phyloP scores from a whole-genome alignment of 2,888 invertebrate genomes.

The Tetramorium bicarinatum region DNA sequence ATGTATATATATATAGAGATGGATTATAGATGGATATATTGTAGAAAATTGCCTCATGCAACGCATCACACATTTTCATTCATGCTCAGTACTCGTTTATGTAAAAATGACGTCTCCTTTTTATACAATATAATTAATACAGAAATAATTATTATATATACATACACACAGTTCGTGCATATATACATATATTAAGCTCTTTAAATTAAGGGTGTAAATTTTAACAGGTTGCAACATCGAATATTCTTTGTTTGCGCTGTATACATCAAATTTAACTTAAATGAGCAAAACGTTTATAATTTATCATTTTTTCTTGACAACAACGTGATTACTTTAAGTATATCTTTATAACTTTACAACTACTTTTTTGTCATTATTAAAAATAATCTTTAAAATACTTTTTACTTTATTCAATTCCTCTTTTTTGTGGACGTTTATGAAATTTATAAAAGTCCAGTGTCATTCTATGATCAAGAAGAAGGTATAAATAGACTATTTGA shows the following conservation, averaged over 20 bases:
- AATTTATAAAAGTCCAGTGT: not conserved
- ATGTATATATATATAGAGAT: not conserved
- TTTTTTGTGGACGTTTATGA: not conserved
- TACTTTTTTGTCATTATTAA: not conserved
- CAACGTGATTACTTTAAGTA: not conserved
- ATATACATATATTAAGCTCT: conserved; percentile 9
- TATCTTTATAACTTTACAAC: too few relatives aligned
- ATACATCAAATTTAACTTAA: not conserved
- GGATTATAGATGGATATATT: not conserved
- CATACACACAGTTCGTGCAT: conserved; percentile 15
- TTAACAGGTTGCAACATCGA: not conserved
- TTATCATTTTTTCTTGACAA: not conserved
- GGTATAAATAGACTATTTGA: not conserved
- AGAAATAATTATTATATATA: conserved; percentile 5
- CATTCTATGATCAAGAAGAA: not conserved
- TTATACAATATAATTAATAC: not conserved
- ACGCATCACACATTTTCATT: conserved; percentile 29
- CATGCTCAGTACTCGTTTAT: conserved; percentile 31
- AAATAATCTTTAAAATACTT: not conserved
- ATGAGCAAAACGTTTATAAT: not conserved
- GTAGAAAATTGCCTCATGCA: conserved; percentile 38
- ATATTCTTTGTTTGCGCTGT: not conserved
- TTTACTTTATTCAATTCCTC: too few relatives aligned
- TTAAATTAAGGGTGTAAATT: not conserved
- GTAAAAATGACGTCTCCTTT: not conserved